A percentile compares a stretch with the other conserved stretches of the same genome.
Conservation (phyloP, 2,888 invertebrate genomes). For the Callosobruchus maculatus region DNA sequence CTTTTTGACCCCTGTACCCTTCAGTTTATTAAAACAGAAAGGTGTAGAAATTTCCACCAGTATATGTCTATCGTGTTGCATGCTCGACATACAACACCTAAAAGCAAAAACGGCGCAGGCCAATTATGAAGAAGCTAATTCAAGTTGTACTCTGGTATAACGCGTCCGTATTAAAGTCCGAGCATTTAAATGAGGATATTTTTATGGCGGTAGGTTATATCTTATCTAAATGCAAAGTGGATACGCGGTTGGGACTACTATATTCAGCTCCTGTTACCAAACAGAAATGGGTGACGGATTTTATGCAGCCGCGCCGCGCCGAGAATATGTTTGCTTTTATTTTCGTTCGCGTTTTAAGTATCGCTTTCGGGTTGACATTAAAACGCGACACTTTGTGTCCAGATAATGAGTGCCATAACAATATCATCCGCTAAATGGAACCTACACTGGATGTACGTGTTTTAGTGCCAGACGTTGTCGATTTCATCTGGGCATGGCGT, state of each 20-base stretch:
- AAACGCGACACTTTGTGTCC: conserved; percentile 1
- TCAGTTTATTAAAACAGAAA: no score
- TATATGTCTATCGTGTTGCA: no score
- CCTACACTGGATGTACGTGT: neutral
- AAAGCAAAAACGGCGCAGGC: neutral
- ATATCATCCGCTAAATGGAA: neutral
- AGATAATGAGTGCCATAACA: neutral
- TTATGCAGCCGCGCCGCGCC: conserved; percentile 11
- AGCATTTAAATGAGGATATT: conserved; percentile 32
- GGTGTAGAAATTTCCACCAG: no score
- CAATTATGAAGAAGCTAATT: conserved; percentile 9
- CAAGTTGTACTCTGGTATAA: conserved; percentile 13
- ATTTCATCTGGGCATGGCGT: no score
- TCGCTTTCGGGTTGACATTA: neutral
- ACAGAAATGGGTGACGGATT: conserved; percentile 32
- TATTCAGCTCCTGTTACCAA: conserved; percentile 23
- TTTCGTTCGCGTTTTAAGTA: neutral
- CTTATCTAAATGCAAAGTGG: conserved; percentile 44
- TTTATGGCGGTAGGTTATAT: conserved; percentile 36
- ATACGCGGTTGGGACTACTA: conserved; percentile 37
- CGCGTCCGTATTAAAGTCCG: conserved; percentile 17
- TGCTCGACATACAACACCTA: neutral
- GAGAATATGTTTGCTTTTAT: neutral
- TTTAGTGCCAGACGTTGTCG: neutral
- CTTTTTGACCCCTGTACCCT: no score